Conservation (phyloP, 1,140 invertebrate species). For the Hyphantria cunea region DNA sequence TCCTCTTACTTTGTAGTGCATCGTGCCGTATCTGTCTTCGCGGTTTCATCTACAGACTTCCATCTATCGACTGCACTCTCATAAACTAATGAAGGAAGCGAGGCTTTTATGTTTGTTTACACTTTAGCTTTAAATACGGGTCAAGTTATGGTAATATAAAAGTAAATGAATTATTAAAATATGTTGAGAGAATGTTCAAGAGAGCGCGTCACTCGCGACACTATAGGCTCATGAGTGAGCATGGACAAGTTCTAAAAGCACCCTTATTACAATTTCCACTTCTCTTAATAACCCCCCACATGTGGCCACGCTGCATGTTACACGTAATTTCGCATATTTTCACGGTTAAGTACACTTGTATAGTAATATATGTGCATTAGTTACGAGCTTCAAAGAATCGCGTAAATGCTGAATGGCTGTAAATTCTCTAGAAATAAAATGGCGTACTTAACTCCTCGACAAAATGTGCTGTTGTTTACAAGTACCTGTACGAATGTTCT, state of each 20-base stretch:
- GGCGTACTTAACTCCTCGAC: conserved; percentile 14
- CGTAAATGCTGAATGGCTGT: conserved; percentile 27
- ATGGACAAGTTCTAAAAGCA: conserved; percentile 21
- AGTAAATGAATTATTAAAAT: too few relatives aligned
- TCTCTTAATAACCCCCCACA: conserved; percentile 37
- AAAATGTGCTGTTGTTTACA: conserved; percentile 4
- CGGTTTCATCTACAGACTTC: too few relatives aligned
- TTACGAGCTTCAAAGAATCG: conserved; percentile 38
- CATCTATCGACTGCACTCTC: too few relatives aligned
- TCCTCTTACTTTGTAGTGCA: too few relatives aligned
- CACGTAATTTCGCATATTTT: conserved; percentile 43
- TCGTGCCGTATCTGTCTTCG: too few relatives aligned
- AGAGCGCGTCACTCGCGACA: too few relatives aligned
- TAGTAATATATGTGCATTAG: conserved; percentile 43
- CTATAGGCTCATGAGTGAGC: too few relatives aligned
- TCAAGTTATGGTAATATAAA: too few relatives aligned
- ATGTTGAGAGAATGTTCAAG: too few relatives aligned
- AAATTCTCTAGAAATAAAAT: conserved; percentile 22
- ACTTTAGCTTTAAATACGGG: too few relatives aligned
- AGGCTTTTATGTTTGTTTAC: background rate
- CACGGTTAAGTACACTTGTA: conserved; percentile 36
- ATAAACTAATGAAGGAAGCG: background rate
- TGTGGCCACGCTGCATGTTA: conserved; percentile 33
- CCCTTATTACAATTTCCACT: conserved; percentile 40
- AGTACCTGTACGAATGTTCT: too few relatives aligned